phyloP scores from a whole-genome alignment of 2,113 vertebrate species.

The Channa argus region DNA sequence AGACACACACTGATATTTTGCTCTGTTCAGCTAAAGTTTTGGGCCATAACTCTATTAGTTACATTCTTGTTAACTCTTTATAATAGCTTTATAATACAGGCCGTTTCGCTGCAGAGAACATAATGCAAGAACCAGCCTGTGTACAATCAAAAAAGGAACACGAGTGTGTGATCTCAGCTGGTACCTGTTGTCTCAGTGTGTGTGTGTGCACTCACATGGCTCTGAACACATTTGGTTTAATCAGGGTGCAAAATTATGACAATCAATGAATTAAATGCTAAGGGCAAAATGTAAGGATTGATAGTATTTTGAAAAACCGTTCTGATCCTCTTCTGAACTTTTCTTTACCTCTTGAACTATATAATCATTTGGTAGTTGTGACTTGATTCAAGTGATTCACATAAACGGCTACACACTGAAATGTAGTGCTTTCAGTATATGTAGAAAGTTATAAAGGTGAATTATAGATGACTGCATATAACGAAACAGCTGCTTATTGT shows the following conservation, averaged over 20 bases:
- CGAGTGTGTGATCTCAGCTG: neutral
- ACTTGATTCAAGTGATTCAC: constrained; percentile 36
- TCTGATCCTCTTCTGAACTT: constrained; percentile 12
- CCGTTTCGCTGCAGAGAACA: neutral
- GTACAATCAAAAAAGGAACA: constrained; percentile 1
- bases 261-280: constrained; percentile 53
- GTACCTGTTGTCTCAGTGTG: neutral
- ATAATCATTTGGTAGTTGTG: constrained; percentile 3
- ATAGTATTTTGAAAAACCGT: constrained; percentile 19
- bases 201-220: no score
- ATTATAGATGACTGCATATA: constrained; percentile 7
- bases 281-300: constrained; percentile 48
- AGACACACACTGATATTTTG: neutral
- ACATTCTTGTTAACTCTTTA: neutral
- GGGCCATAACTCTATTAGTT: neutral
- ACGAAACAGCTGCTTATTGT: constrained; percentile 25
- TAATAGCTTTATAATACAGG: neutral
- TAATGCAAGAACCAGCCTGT: neutral
- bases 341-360: constrained; percentile 27
- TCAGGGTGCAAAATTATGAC: constrained; percentile 44
- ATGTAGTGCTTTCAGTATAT: constrained; percentile 8
- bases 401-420: constrained; percentile 27
- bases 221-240: neutral
- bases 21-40: constrained; percentile 37
- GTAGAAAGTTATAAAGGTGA: constrained; percentile 26